phyloP scores from a whole-genome alignment of 1,140 invertebrate species.

The Caenorhabditis remanei region DNA sequence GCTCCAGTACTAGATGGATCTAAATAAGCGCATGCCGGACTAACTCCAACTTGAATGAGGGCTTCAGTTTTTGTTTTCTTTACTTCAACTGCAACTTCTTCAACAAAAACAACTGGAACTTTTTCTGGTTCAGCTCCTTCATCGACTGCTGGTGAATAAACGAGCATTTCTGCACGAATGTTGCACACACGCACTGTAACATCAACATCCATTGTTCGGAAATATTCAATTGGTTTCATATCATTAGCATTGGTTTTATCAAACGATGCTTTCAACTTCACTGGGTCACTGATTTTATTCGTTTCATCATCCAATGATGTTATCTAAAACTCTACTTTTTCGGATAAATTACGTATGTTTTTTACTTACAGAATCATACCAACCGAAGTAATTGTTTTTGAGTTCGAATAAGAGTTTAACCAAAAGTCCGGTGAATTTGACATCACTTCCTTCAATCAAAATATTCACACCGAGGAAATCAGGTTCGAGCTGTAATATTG shows the following conservation, averaged over 20 bases:
- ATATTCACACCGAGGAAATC: conserved; percentile 64
- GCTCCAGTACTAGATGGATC: background rate
- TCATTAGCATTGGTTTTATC: conserved; percentile 21
- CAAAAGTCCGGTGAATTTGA: conserved; percentile 70
- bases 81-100: conserved; percentile 80
- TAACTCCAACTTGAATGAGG: conserved; percentile 79
- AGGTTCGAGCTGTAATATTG: conserved; percentile 58
- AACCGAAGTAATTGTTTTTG: conserved; percentile 77
- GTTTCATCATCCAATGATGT: conserved; percentile 13
- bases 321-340: conserved; percentile 5
- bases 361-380: conserved; percentile 70
- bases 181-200: conserved; percentile 79
- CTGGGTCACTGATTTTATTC: background rate
- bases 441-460: conserved; percentile 70
- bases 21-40: conserved; percentile 22
- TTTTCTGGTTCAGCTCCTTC: conserved; percentile 62
- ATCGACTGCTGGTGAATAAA: conserved; percentile 54
- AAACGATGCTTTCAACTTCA: background rate
- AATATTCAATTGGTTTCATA: conserved; percentile 72
- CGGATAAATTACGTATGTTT: background rate
- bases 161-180: conserved; percentile 78
- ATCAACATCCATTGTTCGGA: conserved; percentile 79
- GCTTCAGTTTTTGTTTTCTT: conserved; percentile 79
- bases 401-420: conserved; percentile 70
- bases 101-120: conserved; percentile 79